Evolutionary conservation across 2,797 vertebrate species (phyloP).

Genomic region (Eutrigla gurnardus): DNA sequence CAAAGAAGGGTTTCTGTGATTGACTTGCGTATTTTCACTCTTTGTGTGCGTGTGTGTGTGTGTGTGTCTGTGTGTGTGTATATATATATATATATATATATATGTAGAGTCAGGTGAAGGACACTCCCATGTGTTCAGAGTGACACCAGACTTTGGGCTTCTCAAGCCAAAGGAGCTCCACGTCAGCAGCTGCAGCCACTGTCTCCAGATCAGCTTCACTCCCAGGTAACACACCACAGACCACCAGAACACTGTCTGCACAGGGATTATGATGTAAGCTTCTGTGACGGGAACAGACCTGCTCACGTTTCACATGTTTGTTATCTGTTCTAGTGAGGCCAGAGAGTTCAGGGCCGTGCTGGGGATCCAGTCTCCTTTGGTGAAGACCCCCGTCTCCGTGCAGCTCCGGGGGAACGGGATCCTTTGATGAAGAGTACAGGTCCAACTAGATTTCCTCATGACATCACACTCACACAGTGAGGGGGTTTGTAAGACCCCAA

Average conservation of each 20-base stretch:
- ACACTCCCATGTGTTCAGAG: slow-evolving; percentile 75
- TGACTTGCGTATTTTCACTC: slow-evolving; percentile 7
- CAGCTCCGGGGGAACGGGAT: slow-evolving; percentile 83
- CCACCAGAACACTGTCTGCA: background rate
- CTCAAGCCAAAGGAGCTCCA: slow-evolving; percentile 75
- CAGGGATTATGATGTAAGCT: background rate
- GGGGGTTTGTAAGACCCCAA: background rate
- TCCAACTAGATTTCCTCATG: slow-evolving; percentile 15
- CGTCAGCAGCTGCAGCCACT: slow-evolving; percentile 58
- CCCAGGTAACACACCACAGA: slow-evolving; percentile 83
- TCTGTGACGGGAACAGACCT: background rate
- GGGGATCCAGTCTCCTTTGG: slow-evolving; percentile 84
- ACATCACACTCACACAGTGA: background rate
- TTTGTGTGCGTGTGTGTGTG: background rate
- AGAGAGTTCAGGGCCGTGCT: slow-evolving; percentile 77
- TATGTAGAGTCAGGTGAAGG: slow-evolving; percentile 60
- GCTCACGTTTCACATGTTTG: background rate
- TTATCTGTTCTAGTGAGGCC: slow-evolving; percentile 77
- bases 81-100: slow-evolving; percentile 27
- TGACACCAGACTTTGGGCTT: slow-evolving; percentile 85
- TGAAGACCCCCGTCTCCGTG: slow-evolving; percentile 83
- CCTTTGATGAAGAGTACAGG: slow-evolving; percentile 67
- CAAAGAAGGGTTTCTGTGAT: background rate
- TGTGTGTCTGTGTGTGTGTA: slow-evolving; percentile 13
- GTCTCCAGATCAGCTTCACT: slow-evolving; percentile 89